Evolutionary conservation across 2,888 invertebrate species (phyloP), one percentile per base, ranked within the genome.

Genomic region (Rutpela maculata): DNA sequence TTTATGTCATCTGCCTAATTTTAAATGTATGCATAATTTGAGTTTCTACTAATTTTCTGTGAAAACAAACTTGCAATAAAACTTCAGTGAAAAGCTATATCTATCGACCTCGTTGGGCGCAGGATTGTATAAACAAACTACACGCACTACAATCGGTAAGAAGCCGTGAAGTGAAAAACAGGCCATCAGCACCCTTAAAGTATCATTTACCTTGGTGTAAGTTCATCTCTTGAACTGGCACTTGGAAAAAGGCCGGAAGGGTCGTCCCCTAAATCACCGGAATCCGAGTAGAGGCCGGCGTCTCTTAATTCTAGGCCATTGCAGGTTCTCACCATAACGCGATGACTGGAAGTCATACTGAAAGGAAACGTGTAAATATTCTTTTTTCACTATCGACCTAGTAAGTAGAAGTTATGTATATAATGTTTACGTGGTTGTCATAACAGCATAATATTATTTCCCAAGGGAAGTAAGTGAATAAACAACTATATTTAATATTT

Each of bases 271-370:
- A 82, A 62, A 67, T 87, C 88, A 67, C 85, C 88, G 31, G 88
- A 83, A 81, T 89, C 89, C n/a, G 87, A 85, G 75, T 87, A 88
- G 15, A 88, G 79, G 35, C 86, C 88, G 4, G 87, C 84, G 81
- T 94, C 94, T 86, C 95, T 91, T 83, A 95, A 90, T 89, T 95
- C 95, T 81, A 95, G 91, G 77, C 95, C 95, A 87, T 95, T 95
- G 88, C 95, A 95, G 73, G 95, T 95, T 86, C 95, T 91, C 78
- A 95, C 93, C 93, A 95, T 93, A 77, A 95, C 93, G 80, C 94
- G 92, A 75, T 89, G 89, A 77, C 86, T 84, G 22, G 82, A 82
- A 56, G 80, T 69, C 78, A 82, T 81, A 75, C 83, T 84, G 70
- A 26, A 60, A 70, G 55, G 22, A 12, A 22, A 59, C 1, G 4